These are phyloP conservation scores for Siderastrea radians DNA, from an alignment of 92 coral and sea anemone genomes.

Conservation along the genomic window DNA sequence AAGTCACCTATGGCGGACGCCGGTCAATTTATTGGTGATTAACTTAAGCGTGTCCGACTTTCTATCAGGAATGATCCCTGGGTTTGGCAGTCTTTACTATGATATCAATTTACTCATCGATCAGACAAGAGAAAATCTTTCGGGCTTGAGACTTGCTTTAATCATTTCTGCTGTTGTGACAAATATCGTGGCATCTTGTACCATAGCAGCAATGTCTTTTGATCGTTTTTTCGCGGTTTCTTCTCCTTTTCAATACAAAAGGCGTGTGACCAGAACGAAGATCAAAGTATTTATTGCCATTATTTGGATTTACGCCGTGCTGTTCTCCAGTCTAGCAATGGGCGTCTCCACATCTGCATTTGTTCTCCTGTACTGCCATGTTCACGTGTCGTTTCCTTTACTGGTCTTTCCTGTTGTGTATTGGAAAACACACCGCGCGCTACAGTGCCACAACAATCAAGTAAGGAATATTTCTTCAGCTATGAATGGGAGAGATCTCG, in stretches of 20 bases:
- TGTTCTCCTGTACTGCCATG: constrained; percentile 24
- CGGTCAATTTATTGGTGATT: constrained; percentile 9
- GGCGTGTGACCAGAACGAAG: not conserved
- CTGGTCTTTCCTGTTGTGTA: constrained; percentile 3
- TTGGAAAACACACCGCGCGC: constrained; percentile 17
- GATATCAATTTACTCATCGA: not conserved
- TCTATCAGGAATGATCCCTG: constrained; percentile 11
- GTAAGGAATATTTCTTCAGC: not conserved
- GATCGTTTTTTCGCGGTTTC: constrained; percentile 17
- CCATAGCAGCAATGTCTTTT: constrained; percentile 19
- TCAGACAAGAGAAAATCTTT: not conserved
- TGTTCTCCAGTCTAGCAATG: not conserved
- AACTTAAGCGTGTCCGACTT: constrained; percentile 35
- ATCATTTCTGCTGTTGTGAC: constrained; percentile 1
- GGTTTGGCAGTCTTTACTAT: constrained; percentile 9
- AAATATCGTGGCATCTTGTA: constrained; percentile 25
- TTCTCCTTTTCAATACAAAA: constrained; percentile 7
- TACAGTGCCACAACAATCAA: constrained; percentile 1
- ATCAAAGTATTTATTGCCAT: constrained; percentile 26
- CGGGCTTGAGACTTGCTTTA: not conserved
- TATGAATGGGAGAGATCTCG: not conserved
- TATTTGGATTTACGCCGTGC: constrained; percentile 16
- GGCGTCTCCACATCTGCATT: not conserved
- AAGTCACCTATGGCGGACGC: not conserved
- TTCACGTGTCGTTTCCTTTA: constrained; percentile 26